Evolutionary conservation across 2,113 vertebrate genomes (phyloP).

Genomic region (Cavia aperea): DNA sequence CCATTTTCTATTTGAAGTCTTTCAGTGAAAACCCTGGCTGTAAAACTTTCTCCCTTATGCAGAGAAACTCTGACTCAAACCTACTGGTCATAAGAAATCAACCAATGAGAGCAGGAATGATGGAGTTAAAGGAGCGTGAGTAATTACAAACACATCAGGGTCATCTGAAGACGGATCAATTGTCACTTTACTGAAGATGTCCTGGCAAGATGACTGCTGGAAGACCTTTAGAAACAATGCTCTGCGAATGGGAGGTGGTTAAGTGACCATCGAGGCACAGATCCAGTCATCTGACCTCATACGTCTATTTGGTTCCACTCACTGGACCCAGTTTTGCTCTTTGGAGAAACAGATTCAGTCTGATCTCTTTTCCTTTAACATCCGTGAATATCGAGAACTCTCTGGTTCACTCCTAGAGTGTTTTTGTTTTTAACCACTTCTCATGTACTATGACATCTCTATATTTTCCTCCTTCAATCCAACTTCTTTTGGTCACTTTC

Average conservation of each 20-base stretch:
- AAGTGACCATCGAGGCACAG: background rate
- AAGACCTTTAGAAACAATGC: background rate
- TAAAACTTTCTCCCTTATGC: background rate
- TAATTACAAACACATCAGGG: background rate
- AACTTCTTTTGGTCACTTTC: slow-evolving; percentile 19
- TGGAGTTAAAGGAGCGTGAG: background rate
- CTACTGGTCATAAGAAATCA: background rate
- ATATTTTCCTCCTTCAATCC: background rate
- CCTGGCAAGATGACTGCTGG: background rate
- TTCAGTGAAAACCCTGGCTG: background rate
- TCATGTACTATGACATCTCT: background rate
- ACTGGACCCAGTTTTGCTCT: background rate
- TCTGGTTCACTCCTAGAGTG: background rate
- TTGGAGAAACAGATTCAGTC: background rate
- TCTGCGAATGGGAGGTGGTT: background rate
- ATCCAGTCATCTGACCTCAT: background rate
- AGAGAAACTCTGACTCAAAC: background rate
- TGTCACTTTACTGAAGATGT: background rate
- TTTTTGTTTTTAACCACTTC: background rate
- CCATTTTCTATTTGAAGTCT: background rate
- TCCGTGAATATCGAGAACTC: background rate
- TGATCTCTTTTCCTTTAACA: background rate
- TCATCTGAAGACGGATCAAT: background rate
- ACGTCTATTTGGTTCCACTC: background rate
- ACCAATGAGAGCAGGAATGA: background rate